Percentiles rank a stretch among this genome's conserved stretches.
Evolutionary conservation across 1,140 invertebrate genomes (phyloP).

Genomic region (Drosophila pseudoobscura): DNA sequence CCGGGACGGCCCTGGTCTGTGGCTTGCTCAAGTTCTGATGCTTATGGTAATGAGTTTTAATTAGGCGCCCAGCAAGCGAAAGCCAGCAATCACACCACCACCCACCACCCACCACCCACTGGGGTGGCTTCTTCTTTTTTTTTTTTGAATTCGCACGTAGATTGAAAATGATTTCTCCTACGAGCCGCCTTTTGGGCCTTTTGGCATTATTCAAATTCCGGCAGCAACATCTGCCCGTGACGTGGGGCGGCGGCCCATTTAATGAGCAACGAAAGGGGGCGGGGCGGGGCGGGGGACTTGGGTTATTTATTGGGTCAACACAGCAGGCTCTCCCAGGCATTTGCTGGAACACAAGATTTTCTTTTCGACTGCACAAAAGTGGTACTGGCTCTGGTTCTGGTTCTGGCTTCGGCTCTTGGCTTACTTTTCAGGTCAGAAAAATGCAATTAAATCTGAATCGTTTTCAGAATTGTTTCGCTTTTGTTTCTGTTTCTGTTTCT

Average conservation of each 20-base stretch:
- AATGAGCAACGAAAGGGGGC: neutral
- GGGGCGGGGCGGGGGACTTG: neutral
- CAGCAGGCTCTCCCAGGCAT: slow-evolving; percentile 30
- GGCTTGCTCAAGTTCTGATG: slow-evolving; percentile 69
- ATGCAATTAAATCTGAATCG: slow-evolving; percentile 47
- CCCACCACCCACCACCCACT: slow-evolving; percentile 5
- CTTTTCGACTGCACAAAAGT: slow-evolving; percentile 18
- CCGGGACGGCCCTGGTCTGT: too few species aligned
- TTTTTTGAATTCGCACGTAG: slow-evolving; percentile 37
- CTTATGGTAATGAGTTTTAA: slow-evolving; percentile 82
- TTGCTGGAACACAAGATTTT: neutral
- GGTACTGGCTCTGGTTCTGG: slow-evolving; percentile 7
- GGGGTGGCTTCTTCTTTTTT: slow-evolving; percentile 22
- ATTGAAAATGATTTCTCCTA: slow-evolving; percentile 40
- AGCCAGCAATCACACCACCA: slow-evolving; percentile 25
- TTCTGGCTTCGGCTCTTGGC: slow-evolving; percentile 4
- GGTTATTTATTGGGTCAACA: slow-evolving; percentile 49
- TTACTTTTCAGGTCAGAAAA: slow-evolving; percentile 40
- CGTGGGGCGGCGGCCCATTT: slow-evolving; percentile 12
- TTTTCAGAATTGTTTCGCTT: slow-evolving; percentile 22
- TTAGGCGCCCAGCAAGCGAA: slow-evolving; percentile 72
- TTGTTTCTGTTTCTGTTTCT: slow-evolving; percentile 18
- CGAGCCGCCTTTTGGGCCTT: neutral
- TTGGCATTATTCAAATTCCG: slow-evolving; percentile 50
- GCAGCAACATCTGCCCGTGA: slow-evolving; percentile 56